Conservation (phyloP, 2,113 vertebrate genomes). For the Odontesthes bonariensis region DNA sequence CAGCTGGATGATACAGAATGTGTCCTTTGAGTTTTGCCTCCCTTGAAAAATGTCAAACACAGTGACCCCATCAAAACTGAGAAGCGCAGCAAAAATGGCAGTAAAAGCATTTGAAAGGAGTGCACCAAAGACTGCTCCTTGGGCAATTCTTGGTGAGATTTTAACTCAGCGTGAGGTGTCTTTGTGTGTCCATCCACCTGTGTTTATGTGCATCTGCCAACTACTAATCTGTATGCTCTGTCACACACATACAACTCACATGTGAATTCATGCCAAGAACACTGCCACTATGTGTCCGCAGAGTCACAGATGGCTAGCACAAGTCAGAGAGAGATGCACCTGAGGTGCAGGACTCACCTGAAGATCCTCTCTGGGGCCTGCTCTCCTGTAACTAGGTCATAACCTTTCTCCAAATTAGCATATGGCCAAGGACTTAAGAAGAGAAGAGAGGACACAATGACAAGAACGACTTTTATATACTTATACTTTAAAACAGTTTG, state of each 20-base stretch:
- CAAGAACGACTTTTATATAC: not conserved
- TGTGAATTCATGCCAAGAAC: constrained; percentile 25
- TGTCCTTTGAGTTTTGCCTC: constrained; percentile 18
- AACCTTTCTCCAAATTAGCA: constrained; percentile 94
- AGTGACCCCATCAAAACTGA: constrained; percentile 63
- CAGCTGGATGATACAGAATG: constrained; percentile 5
- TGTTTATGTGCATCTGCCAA: constrained; percentile 33
- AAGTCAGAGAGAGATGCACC: constrained; percentile 31
- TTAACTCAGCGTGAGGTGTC: constrained; percentile 9
- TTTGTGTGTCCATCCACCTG: constrained; percentile 37
- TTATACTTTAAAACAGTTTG: not conserved
- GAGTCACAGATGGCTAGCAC: constrained; percentile 51
- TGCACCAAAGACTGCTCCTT: constrained; percentile 32
- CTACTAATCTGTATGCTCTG: constrained; percentile 37
- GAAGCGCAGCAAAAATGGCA: constrained; percentile 55
- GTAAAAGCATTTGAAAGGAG: constrained; percentile 67
- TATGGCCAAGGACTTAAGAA: constrained; percentile 94
- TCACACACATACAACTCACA: constrained; percentile 30
- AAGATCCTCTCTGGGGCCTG: constrained; percentile 98
- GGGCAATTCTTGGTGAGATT: constrained; percentile 47
- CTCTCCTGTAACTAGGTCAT: constrained; percentile 96
- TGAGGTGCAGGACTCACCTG: constrained; percentile 85
- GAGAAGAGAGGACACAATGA: not conserved
- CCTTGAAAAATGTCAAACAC: constrained; percentile 52
- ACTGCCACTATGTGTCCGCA: not conserved